phyloP scores from a whole-genome alignment of 2,113 vertebrate species.

The Pantherophis guttatus region DNA sequence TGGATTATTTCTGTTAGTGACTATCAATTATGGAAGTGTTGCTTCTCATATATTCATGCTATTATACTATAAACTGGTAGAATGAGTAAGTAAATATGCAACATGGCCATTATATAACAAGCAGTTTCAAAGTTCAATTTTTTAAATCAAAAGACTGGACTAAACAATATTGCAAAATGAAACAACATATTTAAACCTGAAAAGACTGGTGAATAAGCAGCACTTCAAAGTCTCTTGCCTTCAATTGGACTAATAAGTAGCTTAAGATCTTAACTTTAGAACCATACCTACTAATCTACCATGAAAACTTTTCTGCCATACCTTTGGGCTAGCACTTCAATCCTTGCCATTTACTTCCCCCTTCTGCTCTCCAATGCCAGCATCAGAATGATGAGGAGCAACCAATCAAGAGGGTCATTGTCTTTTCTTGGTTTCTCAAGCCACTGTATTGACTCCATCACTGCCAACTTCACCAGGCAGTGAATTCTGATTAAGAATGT shows the following conservation, averaged over 20 bases:
- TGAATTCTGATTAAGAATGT: neutral
- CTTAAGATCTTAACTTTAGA: neutral
- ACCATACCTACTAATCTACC: neutral
- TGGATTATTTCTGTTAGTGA: neutral
- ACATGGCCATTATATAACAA: neutral
- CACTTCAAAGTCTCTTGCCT: neutral
- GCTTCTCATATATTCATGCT: neutral
- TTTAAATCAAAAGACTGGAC: neutral
- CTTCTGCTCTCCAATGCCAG: neutral
- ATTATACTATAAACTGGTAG: neutral
- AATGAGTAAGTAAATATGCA: neutral
- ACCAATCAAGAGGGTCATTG: neutral
- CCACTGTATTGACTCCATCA: neutral
- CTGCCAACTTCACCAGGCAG: neutral
- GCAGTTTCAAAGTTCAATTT: neutral
- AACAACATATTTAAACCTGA: neutral
- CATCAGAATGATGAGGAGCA: neutral
- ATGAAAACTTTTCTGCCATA: neutral
- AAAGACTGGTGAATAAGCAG: neutral
- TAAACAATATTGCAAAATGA: neutral
- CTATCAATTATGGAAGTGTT: neutral
- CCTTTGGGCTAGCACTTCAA: neutral
- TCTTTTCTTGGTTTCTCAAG: neutral
- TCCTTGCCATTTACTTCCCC: neutral
- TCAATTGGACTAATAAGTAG: neutral